A percentile compares a stretch with the other conserved stretches of the same genome.
These are phyloP conservation scores for Caenorhabditis sp. DNA, from an alignment of 2,888 invertebrate species.

Conservation along the genomic window DNA sequence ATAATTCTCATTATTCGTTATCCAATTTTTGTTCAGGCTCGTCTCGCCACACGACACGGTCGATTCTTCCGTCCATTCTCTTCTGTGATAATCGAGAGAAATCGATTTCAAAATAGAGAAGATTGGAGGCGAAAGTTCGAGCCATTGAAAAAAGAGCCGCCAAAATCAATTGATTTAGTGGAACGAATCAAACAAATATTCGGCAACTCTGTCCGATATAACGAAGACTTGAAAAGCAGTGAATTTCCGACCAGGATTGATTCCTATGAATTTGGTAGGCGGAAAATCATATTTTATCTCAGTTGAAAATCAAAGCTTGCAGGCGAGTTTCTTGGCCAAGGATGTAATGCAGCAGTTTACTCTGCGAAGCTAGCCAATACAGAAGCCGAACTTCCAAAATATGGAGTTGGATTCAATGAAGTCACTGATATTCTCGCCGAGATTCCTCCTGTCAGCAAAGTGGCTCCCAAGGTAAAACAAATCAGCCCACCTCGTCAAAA, in stretches of 20 bases:
- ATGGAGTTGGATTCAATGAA: constrained; percentile 53
- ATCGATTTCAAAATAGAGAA: constrained; percentile 51
- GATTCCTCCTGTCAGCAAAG: constrained; percentile 30
- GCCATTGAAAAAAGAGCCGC: constrained; percentile 31
- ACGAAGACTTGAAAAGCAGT: constrained; percentile 68
- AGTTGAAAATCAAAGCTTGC: constrained; percentile 47
- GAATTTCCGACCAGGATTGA: constrained; percentile 74
- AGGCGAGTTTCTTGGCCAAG: constrained; percentile 80
- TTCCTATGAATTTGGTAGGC: constrained; percentile 80
- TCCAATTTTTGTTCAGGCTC: constrained; percentile 48
- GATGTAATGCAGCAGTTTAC: constrained; percentile 82
- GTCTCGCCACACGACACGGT: constrained; percentile 57
- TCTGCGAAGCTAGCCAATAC: constrained; percentile 64
- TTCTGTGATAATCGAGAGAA: constrained; percentile 62
- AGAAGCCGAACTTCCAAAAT: not conserved
- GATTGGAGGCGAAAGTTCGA: constrained; percentile 43
- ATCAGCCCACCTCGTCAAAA: not conserved
- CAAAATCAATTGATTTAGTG: constrained; percentile 58
- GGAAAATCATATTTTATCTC: not conserved
- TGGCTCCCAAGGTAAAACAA: constrained; percentile 10
- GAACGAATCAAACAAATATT: constrained; percentile 73
- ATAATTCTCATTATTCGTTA: not conserved
- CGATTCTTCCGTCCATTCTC: constrained; percentile 71
- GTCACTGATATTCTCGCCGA: constrained; percentile 46
- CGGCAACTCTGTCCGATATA: constrained; percentile 77